phyloP scores from a whole-genome alignment of 2,888 invertebrate genomes.

The Crepidodera aurea region DNA sequence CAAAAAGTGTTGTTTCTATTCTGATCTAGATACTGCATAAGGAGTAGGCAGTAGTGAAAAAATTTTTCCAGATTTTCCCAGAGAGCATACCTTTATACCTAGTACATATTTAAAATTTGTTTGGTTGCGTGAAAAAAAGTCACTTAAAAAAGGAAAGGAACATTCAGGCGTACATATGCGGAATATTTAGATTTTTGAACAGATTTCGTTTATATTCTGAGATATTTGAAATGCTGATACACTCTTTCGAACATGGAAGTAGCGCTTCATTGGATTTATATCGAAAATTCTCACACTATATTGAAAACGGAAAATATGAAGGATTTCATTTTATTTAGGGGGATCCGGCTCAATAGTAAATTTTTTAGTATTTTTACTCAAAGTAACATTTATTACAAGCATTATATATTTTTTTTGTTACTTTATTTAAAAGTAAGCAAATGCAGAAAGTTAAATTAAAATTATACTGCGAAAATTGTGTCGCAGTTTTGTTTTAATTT shows the following conservation, averaged over 20 bases:
- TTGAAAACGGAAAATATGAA: conserved; percentile 18
- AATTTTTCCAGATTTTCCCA: too few relatives aligned
- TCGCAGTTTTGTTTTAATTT: neutral
- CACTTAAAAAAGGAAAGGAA: conserved; percentile 14
- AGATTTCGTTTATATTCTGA: conserved; percentile 20
- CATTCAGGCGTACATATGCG: conserved; percentile 9
- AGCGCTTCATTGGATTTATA: conserved; percentile 21
- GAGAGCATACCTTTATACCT: too few relatives aligned
- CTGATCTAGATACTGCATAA: too few relatives aligned
- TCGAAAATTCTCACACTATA: conserved; percentile 25
- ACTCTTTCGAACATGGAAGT: conserved; percentile 21
- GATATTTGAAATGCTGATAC: conserved; percentile 26
- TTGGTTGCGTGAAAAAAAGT: too few relatives aligned
- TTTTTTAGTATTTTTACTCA: too few relatives aligned
- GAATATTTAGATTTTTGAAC: conserved; percentile 23
- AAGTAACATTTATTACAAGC: too few relatives aligned
- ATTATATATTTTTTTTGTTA: too few relatives aligned
- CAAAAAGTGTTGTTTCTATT: too few relatives aligned
- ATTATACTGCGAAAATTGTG: neutral
- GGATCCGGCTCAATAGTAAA: neutral
- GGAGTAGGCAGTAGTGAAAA: too few relatives aligned
- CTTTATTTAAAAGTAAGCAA: too few relatives aligned
- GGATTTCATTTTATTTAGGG: neutral
- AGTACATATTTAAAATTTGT: too few relatives aligned
- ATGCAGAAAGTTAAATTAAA: too few relatives aligned